These are phyloP conservation scores for Akabosia matsudoensis DNA, from an alignment of 1,140 invertebrate genomes.

Conservation along the genomic window DNA sequence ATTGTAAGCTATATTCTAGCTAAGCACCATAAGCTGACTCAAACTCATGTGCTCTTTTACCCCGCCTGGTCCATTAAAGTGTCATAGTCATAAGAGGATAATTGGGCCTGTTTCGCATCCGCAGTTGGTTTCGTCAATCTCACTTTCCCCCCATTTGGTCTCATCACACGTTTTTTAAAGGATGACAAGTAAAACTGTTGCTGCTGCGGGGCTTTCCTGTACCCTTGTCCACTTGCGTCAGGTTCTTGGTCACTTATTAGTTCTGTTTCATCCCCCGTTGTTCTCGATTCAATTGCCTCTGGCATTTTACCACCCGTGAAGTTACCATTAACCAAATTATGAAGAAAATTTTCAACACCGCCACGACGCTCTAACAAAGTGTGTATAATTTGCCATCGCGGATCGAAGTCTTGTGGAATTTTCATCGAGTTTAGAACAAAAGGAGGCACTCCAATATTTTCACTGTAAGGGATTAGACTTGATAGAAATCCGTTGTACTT, in stretches of 20 bases:
- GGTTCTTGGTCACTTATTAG: conserved; percentile 44
- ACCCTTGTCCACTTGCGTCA: conserved; percentile 6
- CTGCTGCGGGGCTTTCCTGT: not conserved
- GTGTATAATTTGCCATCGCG: conserved; percentile 34
- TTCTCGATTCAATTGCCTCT: conserved; percentile 18
- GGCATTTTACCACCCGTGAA: not conserved
- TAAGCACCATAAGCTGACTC: not conserved
- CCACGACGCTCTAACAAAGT: conserved; percentile 28
- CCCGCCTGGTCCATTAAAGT: not conserved
- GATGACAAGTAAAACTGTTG: conserved; percentile 3
- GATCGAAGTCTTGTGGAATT: conserved; percentile 30
- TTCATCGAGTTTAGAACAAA: conserved; percentile 39
- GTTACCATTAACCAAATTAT: not conserved
- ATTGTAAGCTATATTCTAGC: not conserved
- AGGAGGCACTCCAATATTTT: conserved; percentile 33
- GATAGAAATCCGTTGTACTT: conserved; percentile 42
- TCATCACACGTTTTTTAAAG: not conserved
- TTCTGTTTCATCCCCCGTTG: conserved; percentile 7
- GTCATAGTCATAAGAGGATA: not conserved
- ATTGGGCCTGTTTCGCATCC: not conserved
- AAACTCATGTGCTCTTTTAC: not conserved
- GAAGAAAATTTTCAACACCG: conserved; percentile 24
- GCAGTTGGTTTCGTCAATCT: not conserved
- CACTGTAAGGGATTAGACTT: conserved; percentile 35
- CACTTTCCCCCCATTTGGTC: not conserved